phyloP scores from a whole-genome alignment of 1,140 invertebrate genomes.

The Bombus confusus region DNA sequence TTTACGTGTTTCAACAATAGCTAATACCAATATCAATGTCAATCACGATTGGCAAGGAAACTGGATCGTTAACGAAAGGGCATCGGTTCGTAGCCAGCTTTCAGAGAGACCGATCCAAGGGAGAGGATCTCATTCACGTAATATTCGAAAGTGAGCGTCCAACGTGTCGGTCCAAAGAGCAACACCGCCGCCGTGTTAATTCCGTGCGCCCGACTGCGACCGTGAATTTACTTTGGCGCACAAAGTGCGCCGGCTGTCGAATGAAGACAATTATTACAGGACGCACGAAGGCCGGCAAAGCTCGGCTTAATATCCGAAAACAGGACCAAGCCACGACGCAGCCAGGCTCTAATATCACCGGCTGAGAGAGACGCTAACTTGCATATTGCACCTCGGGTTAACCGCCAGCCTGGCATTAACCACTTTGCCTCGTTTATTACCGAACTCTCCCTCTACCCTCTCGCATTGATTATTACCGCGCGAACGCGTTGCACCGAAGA shows the following conservation, averaged over 20 bases:
- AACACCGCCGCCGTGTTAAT: slow-evolving; percentile 28
- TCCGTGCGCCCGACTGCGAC: slow-evolving; percentile 12
- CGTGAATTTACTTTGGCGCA: slow-evolving; percentile 26
- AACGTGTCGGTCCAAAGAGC: not conserved
- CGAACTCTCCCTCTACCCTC: not conserved
- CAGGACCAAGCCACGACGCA: not conserved
- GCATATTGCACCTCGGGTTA: slow-evolving; percentile 55
- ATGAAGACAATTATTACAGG: slow-evolving; percentile 53
- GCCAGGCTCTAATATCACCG: slow-evolving; percentile 49
- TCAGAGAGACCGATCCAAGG: not conserved
- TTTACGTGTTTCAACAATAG: not conserved
- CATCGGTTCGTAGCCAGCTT: too few relatives aligned
- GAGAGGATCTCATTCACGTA: not conserved
- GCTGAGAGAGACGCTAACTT: slow-evolving; percentile 55
- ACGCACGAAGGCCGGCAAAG: slow-evolving; percentile 25
- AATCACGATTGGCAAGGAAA: not conserved
- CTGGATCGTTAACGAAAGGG: not conserved
- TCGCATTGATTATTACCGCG: slow-evolving; percentile 62
- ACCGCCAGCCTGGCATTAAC: slow-evolving; percentile 60
- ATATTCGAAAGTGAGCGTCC: not conserved
- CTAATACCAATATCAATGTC: not conserved
- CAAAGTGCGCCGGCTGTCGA: slow-evolving; percentile 44
- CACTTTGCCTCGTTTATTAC: slow-evolving; percentile 66
- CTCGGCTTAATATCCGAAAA: slow-evolving; percentile 45
- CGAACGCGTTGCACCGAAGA: slow-evolving; percentile 40